Evolutionary conservation across 2,888 invertebrate genomes (phyloP), one percentile per base, ranked within the genome.

Genomic region (Drosophila peninsularis): DNA sequence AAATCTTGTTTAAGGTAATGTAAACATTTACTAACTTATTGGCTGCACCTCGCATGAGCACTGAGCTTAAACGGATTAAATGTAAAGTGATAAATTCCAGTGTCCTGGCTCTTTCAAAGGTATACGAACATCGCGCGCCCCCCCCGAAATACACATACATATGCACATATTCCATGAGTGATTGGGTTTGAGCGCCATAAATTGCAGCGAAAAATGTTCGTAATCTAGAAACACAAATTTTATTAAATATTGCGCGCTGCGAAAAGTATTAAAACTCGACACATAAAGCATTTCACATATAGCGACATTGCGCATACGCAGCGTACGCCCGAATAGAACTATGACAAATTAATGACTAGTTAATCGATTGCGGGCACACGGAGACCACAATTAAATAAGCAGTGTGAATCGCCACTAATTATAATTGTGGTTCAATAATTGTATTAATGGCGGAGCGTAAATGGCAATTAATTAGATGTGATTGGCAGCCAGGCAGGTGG

Each of bases 401-500:
- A 74, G 71, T 74, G 74, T 71, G 60, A 71, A 87, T 77, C 50
- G 67, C 56, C 47, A 71, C 84, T 88, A 88, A 86, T 88, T 82
- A 82, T 77, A 80, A 80, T 88, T 80, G 84, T 64, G 77, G 87
- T 54, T 44, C 72, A 75, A 75, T 81, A 84, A 83, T 83, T 84
- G 67, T 55, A 75, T 73, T 69, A 69, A 71, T 45, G 55, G 19
- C 49, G 44, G 57, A 63, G 74, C 78, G 37, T 78, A 84, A 89
- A 75, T 71, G 63, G 14, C 72, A 89, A 87, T 89, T 83, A 89
- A 84, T 87, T 87, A 71, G 61, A 47, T 62, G 45, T 80, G 58
- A 76, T 76, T 67, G 77, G 37, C 63, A 62, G 55, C 19, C 24
- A 61, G 55, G 30, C 34, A 53, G 49, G 41, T 19, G 19, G 41